Evolutionary conservation across 2,797 vertebrate genomes (phyloP), one percentile per base, ranked within the genome.

Genomic region (Nannoperca obscura): DNA sequence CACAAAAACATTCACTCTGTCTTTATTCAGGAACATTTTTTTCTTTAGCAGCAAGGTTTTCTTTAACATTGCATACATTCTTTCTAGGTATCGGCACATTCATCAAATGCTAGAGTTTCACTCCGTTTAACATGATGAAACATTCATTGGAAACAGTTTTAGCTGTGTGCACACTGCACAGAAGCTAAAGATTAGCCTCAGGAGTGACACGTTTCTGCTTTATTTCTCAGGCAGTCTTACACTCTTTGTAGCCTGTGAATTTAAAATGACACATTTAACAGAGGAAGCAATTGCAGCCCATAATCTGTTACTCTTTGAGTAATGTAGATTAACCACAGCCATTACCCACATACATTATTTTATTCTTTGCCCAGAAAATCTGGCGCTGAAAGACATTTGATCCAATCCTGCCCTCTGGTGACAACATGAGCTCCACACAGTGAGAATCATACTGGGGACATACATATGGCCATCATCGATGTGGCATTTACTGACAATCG

Each of bases 401-500:
- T 77, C 30, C 76, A 84, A 78, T 63, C 24, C 82, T 88, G 88
- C 84, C 89, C 85, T 73, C 89, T 88, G 69, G 82, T 88, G 91
- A 42, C 53, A 1, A 12, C 20, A 76, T 19, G 1, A 30, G 22
- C n/a, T 77, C 30, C 34, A 15, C 22, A 66, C 62, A 60, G n/a
- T 3, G 0, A 20, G 11, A 14, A 4, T 20, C 1, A 57, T 0
- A n/a, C 10, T 20, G 54, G 2, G 11, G 11, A 52, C 8, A 7
- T 6, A 3, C 22, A 2, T 38, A 0, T 0, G 20, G 19, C 34
- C 2, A 14, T 55, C 3, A 14, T 50, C 27, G 5, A 3, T 24
- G 24, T 15, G 17, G 13, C 8, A 15, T 73, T 60, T 10, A 74
- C 19, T 40, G 27, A 24, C 50, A 40, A 32, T 14, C 10, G 42